Percentiles rank a stretch among this genome's conserved stretches.
phyloP scores from a whole-genome alignment of 2,888 invertebrate genomes.

The Lottia scabra region DNA sequence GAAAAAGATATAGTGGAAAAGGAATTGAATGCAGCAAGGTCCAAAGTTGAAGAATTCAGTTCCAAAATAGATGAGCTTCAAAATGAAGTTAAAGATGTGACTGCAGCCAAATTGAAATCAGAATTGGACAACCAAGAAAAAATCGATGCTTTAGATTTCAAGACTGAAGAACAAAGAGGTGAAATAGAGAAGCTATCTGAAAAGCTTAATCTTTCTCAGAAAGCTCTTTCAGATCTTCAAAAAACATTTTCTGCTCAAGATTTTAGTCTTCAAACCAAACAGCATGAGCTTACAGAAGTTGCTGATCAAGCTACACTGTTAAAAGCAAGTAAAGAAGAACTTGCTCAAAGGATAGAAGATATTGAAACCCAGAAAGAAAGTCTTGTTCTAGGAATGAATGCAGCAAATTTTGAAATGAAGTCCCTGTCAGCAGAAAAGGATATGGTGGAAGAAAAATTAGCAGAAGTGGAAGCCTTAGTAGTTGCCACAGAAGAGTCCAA shows the following conservation, averaged over 20 bases:
- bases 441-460: constrained; percentile 19
- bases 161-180: constrained; percentile 21
- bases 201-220: constrained; percentile 19
- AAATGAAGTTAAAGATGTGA: constrained; percentile 9
- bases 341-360: not conserved
- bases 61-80: constrained; percentile 15
- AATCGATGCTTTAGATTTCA: constrained; percentile 21
- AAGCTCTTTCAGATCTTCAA: constrained; percentile 4
- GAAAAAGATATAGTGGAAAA: constrained; percentile 28
- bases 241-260: not conserved
- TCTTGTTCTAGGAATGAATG: constrained; percentile 7
- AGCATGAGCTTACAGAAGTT: not conserved
- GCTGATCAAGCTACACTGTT: not conserved
- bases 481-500: constrained; percentile 9
- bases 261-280: not conserved
- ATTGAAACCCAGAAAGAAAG: constrained; percentile 5
- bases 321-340: constrained; percentile 15
- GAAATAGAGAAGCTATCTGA: constrained; percentile 25
- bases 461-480: constrained; percentile 23
- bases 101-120: not conserved
- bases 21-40: constrained; percentile 16
- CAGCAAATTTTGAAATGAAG: constrained; percentile 13
- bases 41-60: constrained; percentile 18
- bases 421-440: constrained; percentile 7
- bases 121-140: constrained; percentile 12